phyloP scores from a whole-genome alignment of 2,797 vertebrate genomes.

The Pampus argenteus region DNA sequence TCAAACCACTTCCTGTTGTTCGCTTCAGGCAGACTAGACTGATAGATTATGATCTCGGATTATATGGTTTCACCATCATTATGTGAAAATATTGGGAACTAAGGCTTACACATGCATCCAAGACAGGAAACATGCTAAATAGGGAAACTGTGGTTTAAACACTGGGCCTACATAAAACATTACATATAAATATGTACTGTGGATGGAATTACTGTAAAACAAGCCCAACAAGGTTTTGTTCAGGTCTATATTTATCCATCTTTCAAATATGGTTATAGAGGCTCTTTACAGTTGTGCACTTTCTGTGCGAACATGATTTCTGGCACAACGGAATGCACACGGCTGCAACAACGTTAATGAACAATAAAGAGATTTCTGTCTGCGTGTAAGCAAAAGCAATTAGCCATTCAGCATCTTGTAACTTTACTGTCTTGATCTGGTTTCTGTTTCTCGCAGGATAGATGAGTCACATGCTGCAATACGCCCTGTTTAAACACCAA shows the following conservation, averaged over 20 bases:
- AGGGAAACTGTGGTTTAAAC: conserved; percentile 22
- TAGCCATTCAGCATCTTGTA: conserved; percentile 3
- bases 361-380: conserved; percentile 15
- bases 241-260: conserved; percentile 13
- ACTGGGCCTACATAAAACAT: background rate
- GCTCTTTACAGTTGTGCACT: conserved; percentile 5
- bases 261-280: conserved; percentile 28
- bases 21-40: conserved; percentile 24
- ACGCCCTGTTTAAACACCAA: conserved; percentile 38
- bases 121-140: conserved; percentile 28
- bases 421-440: conserved; percentile 37
- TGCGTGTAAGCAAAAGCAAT: conserved; percentile 26
- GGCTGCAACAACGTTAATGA: conserved; percentile 7
- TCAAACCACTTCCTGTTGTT: conserved; percentile 72
- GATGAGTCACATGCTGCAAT: conserved; percentile 52
- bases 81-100: conserved; percentile 42
- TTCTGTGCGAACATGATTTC: background rate
- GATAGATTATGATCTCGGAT: conserved; percentile 47
- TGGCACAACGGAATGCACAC: background rate
- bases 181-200: conserved; percentile 11
- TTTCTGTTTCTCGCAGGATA: conserved; percentile 46
- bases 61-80: conserved; percentile 38
- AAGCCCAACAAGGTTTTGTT: conserved; percentile 2
- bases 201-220: conserved; percentile 11
- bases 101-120: conserved; percentile 18